Evolutionary conservation across 2,797 vertebrate genomes (phyloP).

Genomic region (Sebastes taczanowskii): DNA sequence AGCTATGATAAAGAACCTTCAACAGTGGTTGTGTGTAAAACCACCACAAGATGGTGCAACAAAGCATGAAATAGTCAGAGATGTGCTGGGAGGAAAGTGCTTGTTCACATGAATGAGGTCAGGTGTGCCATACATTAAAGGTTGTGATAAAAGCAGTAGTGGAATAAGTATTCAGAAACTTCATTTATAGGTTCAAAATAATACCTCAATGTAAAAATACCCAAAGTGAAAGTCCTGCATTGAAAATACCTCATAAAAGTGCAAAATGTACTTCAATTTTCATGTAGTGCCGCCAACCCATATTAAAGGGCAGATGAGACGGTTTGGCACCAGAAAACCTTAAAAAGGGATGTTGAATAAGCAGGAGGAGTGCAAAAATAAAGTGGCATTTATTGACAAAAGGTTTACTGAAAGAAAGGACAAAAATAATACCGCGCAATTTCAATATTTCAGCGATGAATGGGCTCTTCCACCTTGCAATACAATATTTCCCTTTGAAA

Average conservation of each 20-base stretch:
- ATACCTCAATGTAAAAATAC: background rate
- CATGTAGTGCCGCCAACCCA: background rate
- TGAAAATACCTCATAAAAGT: background rate
- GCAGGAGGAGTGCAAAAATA: background rate
- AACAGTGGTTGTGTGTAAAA: background rate
- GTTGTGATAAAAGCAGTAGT: background rate
- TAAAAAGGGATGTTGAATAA: background rate
- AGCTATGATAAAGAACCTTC: background rate
- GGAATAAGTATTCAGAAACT: background rate
- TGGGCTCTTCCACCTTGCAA: no score
- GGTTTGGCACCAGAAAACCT: background rate
- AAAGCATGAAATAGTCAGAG: background rate
- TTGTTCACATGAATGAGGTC: background rate
- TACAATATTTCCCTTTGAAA: no score
- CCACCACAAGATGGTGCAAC: slow-evolving; percentile 53
- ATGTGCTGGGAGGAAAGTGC: background rate
- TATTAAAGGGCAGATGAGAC: background rate
- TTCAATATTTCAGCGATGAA: no score
- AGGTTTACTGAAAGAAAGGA: background rate
- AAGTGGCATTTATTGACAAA: background rate
- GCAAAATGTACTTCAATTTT: background rate
- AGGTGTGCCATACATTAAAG: no score
- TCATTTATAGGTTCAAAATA: background rate
- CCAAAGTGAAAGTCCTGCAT: background rate
- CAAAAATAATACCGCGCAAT: background rate